Evolutionary conservation across 2,797 vertebrate species (phyloP).

Genomic region (Pelochelys cantorii): DNA sequence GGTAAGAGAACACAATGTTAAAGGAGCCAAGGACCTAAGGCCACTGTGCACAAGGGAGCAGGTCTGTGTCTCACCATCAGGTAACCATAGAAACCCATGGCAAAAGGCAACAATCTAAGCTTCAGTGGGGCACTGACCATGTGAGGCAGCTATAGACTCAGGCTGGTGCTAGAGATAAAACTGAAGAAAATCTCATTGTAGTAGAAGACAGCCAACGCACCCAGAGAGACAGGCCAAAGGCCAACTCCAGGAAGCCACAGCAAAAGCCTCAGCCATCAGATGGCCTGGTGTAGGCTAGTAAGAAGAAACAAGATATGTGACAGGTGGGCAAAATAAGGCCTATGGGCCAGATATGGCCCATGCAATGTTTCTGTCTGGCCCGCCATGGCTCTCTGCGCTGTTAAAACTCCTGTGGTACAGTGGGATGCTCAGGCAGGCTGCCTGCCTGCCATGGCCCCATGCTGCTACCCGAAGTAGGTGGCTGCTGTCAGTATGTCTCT

Average conservation of each 20-base stretch:
- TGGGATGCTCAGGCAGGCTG: too few species aligned
- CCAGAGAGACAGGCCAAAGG: background rate
- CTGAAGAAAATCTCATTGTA: background rate
- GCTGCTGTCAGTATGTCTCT: too few species aligned
- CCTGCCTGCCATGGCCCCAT: too few species aligned
- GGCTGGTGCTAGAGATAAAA: too few species aligned
- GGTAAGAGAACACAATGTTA: background rate
- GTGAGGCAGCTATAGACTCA: too few species aligned
- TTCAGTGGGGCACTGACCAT: background rate
- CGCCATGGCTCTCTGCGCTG: too few species aligned
- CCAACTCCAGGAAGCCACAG: too few species aligned
- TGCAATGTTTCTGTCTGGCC: too few species aligned
- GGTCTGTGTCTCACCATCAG: background rate
- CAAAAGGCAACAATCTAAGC: background rate
- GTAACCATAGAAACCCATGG: background rate
- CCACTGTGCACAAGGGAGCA: background rate
- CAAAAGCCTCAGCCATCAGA: background rate
- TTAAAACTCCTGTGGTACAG: too few species aligned
- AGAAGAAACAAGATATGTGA: background rate
- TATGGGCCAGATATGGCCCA: too few species aligned
- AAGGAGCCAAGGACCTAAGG: background rate
- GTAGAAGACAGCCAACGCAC: background rate
- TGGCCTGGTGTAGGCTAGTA: background rate
- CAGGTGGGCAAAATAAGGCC: too few species aligned
- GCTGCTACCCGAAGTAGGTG: too few species aligned